Evolutionary conservation across 2,797 vertebrate genomes (phyloP).

Genomic region (Hemibagrus guttatus): DNA sequence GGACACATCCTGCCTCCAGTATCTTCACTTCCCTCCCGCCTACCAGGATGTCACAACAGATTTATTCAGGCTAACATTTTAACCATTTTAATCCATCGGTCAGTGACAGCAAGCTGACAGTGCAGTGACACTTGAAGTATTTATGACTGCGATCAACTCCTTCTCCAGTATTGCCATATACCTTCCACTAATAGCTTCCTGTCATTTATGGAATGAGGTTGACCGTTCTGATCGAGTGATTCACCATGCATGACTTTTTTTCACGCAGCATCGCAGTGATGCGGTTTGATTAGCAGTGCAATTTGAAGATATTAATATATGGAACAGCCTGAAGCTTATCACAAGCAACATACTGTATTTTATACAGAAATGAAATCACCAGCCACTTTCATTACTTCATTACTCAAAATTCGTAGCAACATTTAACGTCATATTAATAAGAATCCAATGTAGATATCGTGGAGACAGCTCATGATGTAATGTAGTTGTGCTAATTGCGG

Average conservation of each 20-base stretch:
- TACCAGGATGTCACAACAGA: neutral
- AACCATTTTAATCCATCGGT: neutral
- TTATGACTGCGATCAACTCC: neutral
- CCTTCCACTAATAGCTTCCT: neutral
- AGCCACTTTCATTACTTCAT: too few species aligned
- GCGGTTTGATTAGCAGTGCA: neutral
- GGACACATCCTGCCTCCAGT: neutral
- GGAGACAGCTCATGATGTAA: too few species aligned
- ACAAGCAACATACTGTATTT: neutral
- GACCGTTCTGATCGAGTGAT: neutral
- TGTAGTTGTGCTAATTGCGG: neutral
- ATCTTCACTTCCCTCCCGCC: neutral
- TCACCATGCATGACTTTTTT: neutral
- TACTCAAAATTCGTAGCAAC: too few species aligned
- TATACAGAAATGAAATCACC: neutral
- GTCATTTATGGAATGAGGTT: neutral
- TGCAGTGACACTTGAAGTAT: constrained; percentile 1
- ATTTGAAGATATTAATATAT: neutral
- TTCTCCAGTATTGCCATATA: neutral
- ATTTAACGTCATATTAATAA: too few species aligned
- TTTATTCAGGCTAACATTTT: constrained; percentile 8
- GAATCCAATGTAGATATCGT: too few species aligned
- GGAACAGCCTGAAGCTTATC: neutral
- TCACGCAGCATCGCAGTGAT: neutral
- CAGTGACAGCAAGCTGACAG: constrained; percentile 6